A percentile compares a stretch with the other conserved stretches of the same genome.
Evolutionary conservation across 2,888 invertebrate genomes (phyloP).

Genomic region (Alloscopus bannaensis): DNA sequence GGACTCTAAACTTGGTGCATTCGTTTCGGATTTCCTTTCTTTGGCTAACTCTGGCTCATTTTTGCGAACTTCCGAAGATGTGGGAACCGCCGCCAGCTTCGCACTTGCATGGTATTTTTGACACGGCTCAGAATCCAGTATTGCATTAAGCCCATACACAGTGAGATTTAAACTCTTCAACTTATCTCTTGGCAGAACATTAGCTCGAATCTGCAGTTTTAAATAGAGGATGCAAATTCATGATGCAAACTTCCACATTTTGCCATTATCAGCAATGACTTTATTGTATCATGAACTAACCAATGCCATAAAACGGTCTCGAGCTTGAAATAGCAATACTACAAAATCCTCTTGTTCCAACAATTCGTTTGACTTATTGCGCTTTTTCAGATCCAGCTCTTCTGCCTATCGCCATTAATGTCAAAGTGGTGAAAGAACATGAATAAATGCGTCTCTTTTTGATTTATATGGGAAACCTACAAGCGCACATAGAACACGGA

Average conservation of each 20-base stretch:
- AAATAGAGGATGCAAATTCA: background rate
- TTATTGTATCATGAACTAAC: no score
- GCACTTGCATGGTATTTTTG: conserved; percentile 60
- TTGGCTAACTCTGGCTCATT: background rate
- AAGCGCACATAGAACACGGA: no score
- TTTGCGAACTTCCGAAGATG: background rate
- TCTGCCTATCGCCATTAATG: no score
- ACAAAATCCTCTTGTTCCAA: conserved; percentile 71
- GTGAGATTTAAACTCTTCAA: conserved; percentile 66
- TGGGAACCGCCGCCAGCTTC: conserved; percentile 1
- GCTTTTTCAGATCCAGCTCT: conserved; percentile 66
- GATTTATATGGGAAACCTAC: no score
- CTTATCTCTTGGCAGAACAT: conserved; percentile 57
- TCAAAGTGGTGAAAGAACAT: no score
- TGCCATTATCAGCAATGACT: no score
- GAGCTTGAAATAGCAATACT: conserved; percentile 64
- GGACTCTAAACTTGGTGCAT: background rate
- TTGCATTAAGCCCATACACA: conserved; percentile 62
- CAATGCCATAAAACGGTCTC: conserved; percentile 70
- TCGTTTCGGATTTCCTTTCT: background rate
- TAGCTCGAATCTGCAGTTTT: conserved; percentile 66
- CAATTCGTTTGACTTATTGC: conserved; percentile 62
- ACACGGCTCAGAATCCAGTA: conserved; percentile 69
- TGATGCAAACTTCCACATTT: no score
- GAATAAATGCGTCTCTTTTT: no score